Conservation (phyloP, 2,888 invertebrate genomes). For the Bombylius discolor region DNA sequence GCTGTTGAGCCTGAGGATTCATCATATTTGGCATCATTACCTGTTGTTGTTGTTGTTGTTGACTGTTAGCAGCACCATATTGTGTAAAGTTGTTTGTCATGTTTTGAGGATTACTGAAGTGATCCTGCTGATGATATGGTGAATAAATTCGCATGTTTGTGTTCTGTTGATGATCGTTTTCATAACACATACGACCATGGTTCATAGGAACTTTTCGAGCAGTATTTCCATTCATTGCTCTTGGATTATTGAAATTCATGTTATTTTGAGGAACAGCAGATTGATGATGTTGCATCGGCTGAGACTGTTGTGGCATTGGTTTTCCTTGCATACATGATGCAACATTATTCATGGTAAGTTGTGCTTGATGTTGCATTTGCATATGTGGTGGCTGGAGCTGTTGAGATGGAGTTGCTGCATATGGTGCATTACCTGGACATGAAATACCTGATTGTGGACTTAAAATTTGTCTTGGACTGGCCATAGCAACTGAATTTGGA, state of each 20-base stretch:
- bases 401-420: conserved; percentile 12
- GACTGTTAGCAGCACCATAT: neutral
- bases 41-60: conserved; percentile 13
- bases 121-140: neutral
- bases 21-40: neutral
- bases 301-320: neutral
- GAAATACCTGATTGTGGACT: conserved; percentile 20
- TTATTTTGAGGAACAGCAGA: neutral
- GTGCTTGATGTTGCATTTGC: neutral
- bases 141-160: neutral
- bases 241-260: no score
- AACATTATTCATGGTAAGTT: neutral
- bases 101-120: neutral
- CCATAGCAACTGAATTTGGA: conserved; percentile 10
- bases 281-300: neutral
- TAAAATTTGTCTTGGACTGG: conserved; percentile 16
- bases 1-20: conserved; percentile 2
- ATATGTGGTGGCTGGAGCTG: conserved; percentile 15
- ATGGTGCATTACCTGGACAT: conserved; percentile 13
- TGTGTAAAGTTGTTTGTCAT: no score
- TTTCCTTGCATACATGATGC: neutral
- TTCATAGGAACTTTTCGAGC: neutral
- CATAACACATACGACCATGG: neutral
- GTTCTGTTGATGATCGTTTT: neutral
- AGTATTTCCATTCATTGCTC: no score